Evolutionary conservation across 2,113 vertebrate genomes (phyloP).

Genomic region (Hipposideros armiger): DNA sequence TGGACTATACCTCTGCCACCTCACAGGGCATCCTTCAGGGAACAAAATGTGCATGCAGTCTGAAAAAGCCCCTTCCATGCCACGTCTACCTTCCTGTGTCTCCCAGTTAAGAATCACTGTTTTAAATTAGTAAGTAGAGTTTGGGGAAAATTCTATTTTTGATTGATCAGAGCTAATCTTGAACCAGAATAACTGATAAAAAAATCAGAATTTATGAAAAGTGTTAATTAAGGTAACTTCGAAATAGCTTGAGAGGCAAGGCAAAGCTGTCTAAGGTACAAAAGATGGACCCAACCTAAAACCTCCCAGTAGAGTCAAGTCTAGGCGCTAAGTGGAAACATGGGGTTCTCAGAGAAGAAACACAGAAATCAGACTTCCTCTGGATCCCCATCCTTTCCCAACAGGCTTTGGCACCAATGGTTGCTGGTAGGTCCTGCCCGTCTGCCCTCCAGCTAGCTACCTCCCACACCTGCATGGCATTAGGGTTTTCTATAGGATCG

Average conservation of each 20-base stretch:
- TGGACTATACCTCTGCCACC: no score
- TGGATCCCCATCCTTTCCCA: neutral
- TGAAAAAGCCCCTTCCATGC: accelerated
- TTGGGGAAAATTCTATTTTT: neutral
- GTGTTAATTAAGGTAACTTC: neutral
- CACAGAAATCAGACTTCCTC: accelerated
- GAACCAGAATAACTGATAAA: neutral
- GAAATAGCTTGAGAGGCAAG: neutral
- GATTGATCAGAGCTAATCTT: neutral
- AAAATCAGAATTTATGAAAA: neutral
- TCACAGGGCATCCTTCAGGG: accelerated
- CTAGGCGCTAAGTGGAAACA: neutral
- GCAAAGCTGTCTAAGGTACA: neutral
- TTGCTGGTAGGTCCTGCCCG: accelerated
- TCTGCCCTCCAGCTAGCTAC: no score
- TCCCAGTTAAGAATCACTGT: neutral
- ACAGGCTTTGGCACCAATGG: neutral
- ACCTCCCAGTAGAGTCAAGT: neutral
- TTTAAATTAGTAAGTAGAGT: neutral
- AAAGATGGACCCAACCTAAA: neutral
- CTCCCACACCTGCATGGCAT: accelerated
- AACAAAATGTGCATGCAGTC: accelerated
- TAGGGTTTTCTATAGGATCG: accelerated
- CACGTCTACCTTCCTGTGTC: accelerated
- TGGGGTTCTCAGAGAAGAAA: neutral